phyloP scores from a whole-genome alignment of 2,113 vertebrate species.

The Chaetorhynchus papuensis region DNA sequence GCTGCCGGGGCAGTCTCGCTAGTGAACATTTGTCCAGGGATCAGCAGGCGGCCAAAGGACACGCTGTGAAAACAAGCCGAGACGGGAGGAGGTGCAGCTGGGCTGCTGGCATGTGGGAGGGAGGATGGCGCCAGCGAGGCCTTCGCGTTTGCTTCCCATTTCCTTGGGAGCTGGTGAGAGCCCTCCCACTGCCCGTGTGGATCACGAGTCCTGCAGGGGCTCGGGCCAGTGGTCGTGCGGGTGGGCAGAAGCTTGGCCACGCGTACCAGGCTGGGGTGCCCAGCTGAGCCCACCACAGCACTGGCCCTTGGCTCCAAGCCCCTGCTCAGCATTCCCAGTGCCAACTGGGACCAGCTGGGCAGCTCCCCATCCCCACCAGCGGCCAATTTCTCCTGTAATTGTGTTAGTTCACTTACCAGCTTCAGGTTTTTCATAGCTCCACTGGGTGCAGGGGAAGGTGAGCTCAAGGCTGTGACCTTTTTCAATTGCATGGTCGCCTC shows the following conservation, averaged over 20 bases:
- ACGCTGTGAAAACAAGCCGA: neutral
- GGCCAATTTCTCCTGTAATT: neutral
- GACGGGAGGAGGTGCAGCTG: slow-evolving; percentile 24
- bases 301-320: neutral
- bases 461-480: neutral
- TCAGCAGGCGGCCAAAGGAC: neutral
- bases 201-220: neutral
- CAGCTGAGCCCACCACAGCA: fast-evolving
- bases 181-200: fast-evolving
- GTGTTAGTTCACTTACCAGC: neutral
- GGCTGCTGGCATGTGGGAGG: neutral
- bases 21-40: neutral
- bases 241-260: neutral
- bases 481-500: neutral
- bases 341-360: neutral
- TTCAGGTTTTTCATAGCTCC: neutral
- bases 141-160: neutral
- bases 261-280: neutral
- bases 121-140: neutral
- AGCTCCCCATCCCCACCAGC: neutral
- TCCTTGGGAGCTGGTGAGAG: neutral
- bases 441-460: neutral
- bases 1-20: neutral
- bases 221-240: neutral
- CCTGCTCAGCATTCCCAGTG: neutral